Evolutionary conservation across 1,140 invertebrate genomes (phyloP), one percentile per base, ranked within the genome.

Genomic region (Drosophila kurseongensis): DNA sequence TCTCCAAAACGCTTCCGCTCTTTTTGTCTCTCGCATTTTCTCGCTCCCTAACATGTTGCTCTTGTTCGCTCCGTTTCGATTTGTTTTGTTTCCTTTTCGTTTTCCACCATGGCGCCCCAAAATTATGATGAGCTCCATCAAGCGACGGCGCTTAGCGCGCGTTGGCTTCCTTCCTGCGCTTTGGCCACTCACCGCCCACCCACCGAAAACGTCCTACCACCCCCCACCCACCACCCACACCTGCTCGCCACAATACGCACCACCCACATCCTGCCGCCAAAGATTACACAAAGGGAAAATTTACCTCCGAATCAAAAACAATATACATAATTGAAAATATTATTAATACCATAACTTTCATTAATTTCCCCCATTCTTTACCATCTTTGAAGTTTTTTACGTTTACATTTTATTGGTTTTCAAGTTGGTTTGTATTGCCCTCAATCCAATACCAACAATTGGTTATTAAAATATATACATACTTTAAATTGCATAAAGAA

Each of bases 11-110:
- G n/a, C 18, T 16, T 27, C 12, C 38, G 52, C 62, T 56, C 35
- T 23, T 32, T 8, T 13, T 13, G 5, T 23, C 14, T 40, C 44
- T 58, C 60, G 13, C 42, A 10, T 13, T 7, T 8, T 47, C n/a
- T 47, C 29, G 18, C 13, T 5, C 4, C 32, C 40, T 75, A 59
- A 79, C 83, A 76, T 88, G 83, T 88, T 88, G 83, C 81, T 85
- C 58, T 65, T 76, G 59, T 50, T 57, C 56, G 55, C 66, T 71
- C 61, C 73, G 65, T 71, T 82, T 42, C 55, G 62, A 76, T 76
- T 86, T 88, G 79, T 88, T 88, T 88, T 89, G 75, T 77, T 89
- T 68, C 61, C 47, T 42, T 78, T 77, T 36, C 41, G 65, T 73
- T 66, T 77, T 84, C 72, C 69, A 68, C 63, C 60, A 66, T 74